Base-by-base conservation (phyloP, 2,888 invertebrate species). In the Gastracanthus pulcherrimus region DNA sequence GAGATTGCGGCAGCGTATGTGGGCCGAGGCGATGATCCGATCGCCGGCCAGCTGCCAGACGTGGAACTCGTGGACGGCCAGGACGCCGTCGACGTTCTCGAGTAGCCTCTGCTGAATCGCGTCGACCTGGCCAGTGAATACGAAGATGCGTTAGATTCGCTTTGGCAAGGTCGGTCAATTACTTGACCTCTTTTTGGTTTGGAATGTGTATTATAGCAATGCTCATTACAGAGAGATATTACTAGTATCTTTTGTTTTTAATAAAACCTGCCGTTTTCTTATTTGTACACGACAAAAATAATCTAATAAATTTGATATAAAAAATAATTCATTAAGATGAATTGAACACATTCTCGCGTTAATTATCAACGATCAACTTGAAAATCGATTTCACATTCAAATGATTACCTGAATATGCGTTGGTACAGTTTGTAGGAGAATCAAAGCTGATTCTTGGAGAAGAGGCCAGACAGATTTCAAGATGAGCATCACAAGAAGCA, bases 31-130 rank as follows among this genome's bases (percentile, higher is more conserved):
- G 86, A 99, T 98, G 85, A 99, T 98, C 85, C 98, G 94, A 92
- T 98, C 98, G 0, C 98, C 98, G 48, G 98, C 98, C 86, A 99
- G 93, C 92, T 99, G 99, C 99, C 99, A 99, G 11, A 99, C 97
- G 91, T 99, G 99, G 91, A 99, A 98, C 92, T 99, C 99, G 89
- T 99, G 99, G 1, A 99, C 98, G 0, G 98, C 98, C 76, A 98
- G 92, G 29, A 99, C 98, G 0, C 99, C 99, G 88, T 98, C 98
- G 34, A 99, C 97, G 89, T 97, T 97, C 88, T 96, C 96, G 82
- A 98, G 91, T 62, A 99, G 92, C 84, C 97, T 95, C 87, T 96
- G 94, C 91, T 98, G 96, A 88, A 98, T 97, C 71, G 96, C 97
- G 91, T 98, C 98, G 85, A 98, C 97, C 94, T 96, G 92, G 51